Conservation (phyloP, 2,113 vertebrate species). For the Malurus cyaneus region DNA sequence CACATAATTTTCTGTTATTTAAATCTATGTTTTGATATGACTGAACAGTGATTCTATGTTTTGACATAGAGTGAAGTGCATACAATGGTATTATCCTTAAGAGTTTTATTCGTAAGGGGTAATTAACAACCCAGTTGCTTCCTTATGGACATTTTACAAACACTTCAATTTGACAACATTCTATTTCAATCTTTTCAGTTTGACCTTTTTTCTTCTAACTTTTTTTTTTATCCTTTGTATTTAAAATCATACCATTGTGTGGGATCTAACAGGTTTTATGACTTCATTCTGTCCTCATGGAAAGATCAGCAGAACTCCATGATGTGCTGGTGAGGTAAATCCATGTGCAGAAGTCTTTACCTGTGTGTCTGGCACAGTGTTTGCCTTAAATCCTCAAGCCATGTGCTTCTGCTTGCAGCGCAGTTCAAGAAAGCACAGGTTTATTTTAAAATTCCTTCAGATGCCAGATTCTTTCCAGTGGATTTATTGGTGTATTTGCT, state of each 20-base stretch:
- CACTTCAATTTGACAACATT: rapidly evolving
- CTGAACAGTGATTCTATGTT: neutral
- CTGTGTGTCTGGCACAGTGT: neutral
- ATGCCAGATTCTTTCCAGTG: slow-evolving; percentile 3
- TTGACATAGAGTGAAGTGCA: neutral
- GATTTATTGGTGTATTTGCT: slow-evolving; percentile 48
- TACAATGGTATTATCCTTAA: neutral
- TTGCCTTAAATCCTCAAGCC: neutral
- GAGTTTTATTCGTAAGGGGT: neutral
- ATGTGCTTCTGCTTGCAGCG: neutral
- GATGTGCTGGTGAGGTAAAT: neutral
- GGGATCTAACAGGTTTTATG: neutral
- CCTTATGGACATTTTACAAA: neutral
- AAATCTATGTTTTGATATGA: neutral
- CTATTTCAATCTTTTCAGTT: neutral
- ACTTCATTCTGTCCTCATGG: rapidly evolving
- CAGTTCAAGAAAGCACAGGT: neutral
- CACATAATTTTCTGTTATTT: neutral
- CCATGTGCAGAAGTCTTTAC: neutral
- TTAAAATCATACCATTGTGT: neutral
- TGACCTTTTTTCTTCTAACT: neutral
- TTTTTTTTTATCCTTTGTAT: neutral
- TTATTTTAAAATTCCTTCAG: slow-evolving; percentile 5
- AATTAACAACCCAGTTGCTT: neutral
- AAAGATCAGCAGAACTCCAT: neutral